Evolutionary conservation across 2,888 invertebrate species (phyloP), one percentile per base, ranked within the genome.

Genomic region (Nephrotoma guestfalica): DNA sequence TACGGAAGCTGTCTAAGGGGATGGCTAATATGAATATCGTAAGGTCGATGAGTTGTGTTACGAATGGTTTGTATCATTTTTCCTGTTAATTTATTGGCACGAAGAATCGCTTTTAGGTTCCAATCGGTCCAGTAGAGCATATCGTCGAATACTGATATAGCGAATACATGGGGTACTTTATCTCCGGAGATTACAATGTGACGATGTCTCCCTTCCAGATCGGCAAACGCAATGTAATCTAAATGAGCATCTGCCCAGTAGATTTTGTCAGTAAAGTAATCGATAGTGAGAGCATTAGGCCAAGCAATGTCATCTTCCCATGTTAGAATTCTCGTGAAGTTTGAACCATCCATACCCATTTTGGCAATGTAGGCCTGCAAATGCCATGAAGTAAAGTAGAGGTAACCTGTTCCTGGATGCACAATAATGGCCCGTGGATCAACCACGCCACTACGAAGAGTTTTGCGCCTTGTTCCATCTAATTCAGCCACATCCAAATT

Each of bases 191-290:
- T 90, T 0, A 96, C 97, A 86, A 96, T 94, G 89, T 97, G 96
- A 4, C 97, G 93, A 90, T 97, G 95, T 88, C 94, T 94, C 1
- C 99, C 99, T 91, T 99, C 97, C 88, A 99, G 93, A 91, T 99
- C 97, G 0, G 97, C 95, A 88, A 96, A 97, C 51, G 98, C 99
- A 86, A 99, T 98, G 90, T 99, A 99, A 91, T 99, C 98, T 88
- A 99, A 93, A 92, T 99, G 99, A 88, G 99, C 99, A 91, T 99
- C 99, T 0, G 99, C 99, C 96, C 97, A 99, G 92, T 97, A 99
- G 84, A 99, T 94, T 89, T 96, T 94, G 89, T 99, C 97, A 0
- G 98, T 97, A 90, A 98, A 97, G 91, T 97, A 99, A 90, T 99
- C 99, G 87, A 99, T 95, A 0, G 99, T 97, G 15, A 99, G 91